A percentile compares a stretch with the other conserved stretches of the same genome.
phyloP scores from a whole-genome alignment of 1,140 invertebrate genomes.

The Drosophila kohkoa region DNA sequence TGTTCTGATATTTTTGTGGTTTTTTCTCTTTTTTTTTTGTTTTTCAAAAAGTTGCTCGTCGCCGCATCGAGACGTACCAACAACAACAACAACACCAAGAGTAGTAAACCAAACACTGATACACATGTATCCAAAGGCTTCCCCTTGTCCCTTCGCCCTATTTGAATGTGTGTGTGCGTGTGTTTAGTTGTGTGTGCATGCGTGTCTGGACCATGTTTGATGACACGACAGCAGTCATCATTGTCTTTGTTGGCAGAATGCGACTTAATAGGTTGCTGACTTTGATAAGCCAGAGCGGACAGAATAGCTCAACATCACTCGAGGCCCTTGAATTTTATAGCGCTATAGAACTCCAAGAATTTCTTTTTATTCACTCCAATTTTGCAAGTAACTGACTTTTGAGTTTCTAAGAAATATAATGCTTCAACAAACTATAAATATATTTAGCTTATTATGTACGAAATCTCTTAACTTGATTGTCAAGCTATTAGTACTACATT shows the following conservation, averaged over 20 bases:
- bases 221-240: slow-evolving; percentile 67
- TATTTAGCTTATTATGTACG: too few species aligned
- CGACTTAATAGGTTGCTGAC: slow-evolving; percentile 66
- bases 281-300: slow-evolving; percentile 47
- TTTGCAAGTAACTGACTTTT: not conserved
- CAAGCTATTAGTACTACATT: too few species aligned
- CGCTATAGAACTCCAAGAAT: not conserved
- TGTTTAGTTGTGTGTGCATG: slow-evolving; percentile 16
- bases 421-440: too few species aligned
- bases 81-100: slow-evolving; percentile 3
- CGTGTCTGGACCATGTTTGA: slow-evolving; percentile 48
- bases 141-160: not conserved
- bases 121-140: slow-evolving; percentile 3
- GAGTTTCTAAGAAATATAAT: too few species aligned
- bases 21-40: slow-evolving; percentile 19
- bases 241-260: slow-evolving; percentile 59
- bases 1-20: slow-evolving; percentile 50
- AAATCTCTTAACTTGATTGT: too few species aligned
- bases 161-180: slow-evolving; percentile 5
- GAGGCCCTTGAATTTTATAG: slow-evolving; percentile 13
- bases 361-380: not conserved
- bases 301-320: slow-evolving; percentile 30
- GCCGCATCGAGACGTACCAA: slow-evolving; percentile 11
- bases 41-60: slow-evolving; percentile 43
- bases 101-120: slow-evolving; percentile 10